A percentile compares a stretch with the other conserved stretches of the same genome.
Evolutionary conservation across 2,113 vertebrate genomes (phyloP).

Genomic region (Dryoscopus gambensis): DNA sequence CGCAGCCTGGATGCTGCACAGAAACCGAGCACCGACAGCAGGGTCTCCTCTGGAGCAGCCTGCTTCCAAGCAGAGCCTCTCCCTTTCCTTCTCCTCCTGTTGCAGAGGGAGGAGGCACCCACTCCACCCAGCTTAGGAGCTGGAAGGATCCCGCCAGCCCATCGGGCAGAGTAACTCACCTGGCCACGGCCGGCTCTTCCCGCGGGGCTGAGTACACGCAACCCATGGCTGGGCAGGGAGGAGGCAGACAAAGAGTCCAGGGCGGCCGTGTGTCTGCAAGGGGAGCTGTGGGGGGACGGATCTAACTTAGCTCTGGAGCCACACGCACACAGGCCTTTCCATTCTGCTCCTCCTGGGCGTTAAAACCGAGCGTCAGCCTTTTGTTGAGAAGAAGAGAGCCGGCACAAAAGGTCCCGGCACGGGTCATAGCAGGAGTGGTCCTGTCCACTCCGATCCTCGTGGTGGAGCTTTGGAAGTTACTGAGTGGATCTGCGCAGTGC

Average conservation of each 20-base stretch:
- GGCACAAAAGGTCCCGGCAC: constrained; percentile 24
- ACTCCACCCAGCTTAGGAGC: background rate
- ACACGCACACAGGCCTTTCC: background rate
- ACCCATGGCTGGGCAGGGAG: constrained; percentile 75
- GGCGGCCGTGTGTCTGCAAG: background rate
- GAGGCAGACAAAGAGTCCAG: constrained; percentile 38
- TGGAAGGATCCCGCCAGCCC: background rate
- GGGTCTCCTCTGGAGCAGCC: background rate
- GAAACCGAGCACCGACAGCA: rapidly evolving
- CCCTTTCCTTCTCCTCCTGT: background rate
- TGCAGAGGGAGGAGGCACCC: background rate
- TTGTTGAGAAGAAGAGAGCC: constrained; percentile 40
- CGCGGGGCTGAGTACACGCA: constrained; percentile 82
- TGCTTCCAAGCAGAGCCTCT: background rate
- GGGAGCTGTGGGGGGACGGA: background rate
- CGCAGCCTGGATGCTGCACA: rapidly evolving
- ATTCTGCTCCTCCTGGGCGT: background rate
- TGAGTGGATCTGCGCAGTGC: constrained; percentile 9
- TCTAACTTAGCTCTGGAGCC: constrained; percentile 15
- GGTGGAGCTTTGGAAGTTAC: background rate
- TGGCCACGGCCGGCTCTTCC: constrained; percentile 74
- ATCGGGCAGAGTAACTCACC: constrained; percentile 74
- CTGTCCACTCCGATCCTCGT: background rate
- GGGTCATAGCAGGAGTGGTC: constrained; percentile 26
- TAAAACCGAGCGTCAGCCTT: constrained; percentile 30